Evolutionary conservation across 2,113 vertebrate genomes (phyloP).

Genomic region (Tachysurus vachellii): DNA sequence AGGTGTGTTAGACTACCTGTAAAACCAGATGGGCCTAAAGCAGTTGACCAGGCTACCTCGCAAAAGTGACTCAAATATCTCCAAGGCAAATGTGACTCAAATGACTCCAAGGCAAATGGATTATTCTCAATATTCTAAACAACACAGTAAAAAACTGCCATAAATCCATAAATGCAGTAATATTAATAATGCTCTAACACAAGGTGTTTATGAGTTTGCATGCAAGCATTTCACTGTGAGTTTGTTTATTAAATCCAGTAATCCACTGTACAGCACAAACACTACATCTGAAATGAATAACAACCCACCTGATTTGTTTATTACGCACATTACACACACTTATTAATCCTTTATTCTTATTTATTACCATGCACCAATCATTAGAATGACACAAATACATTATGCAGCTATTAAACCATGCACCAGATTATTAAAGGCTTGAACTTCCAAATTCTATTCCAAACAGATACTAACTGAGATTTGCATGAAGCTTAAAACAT

Average conservation of each 20-base stretch:
- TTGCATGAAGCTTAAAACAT: not conserved
- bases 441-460: not conserved
- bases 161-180: not conserved
- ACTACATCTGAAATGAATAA: not conserved
- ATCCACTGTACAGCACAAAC: not conserved
- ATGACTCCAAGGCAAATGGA: not conserved
- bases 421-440: not conserved
- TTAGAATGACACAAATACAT: not conserved
- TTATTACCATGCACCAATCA: not conserved
- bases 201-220: not conserved
- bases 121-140: slow-evolving; percentile 18
- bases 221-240: not conserved
- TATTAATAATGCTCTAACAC: not conserved
- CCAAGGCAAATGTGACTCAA: not conserved
- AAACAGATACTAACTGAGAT: not conserved
- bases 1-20: not conserved
- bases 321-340: not conserved
- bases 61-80: not conserved
- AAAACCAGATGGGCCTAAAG: not conserved
- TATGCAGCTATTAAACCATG: not conserved
- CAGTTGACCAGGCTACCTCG: slow-evolving; percentile 25
- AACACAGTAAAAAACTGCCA: slow-evolving; percentile 14
- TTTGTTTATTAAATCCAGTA: not conserved
- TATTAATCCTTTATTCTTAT: not conserved
- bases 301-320: not conserved